Conservation (phyloP, 2,888 invertebrate species). For the Coenonympha glycerion region DNA sequence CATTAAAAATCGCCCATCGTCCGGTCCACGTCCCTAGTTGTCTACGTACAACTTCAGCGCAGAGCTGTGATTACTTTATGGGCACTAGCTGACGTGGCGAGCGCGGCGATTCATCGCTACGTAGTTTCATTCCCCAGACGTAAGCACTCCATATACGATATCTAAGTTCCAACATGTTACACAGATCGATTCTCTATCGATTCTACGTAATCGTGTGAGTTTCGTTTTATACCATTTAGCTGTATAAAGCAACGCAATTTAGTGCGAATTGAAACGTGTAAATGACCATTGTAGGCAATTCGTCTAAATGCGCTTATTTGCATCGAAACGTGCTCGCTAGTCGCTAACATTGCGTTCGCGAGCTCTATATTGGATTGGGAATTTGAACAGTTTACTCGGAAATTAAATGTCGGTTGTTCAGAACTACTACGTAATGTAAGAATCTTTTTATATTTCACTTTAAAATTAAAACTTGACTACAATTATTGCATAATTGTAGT, state of each 20-base stretch:
- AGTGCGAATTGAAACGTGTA: constrained; percentile 61
- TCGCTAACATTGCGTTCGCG: constrained; percentile 48
- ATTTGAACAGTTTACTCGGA: constrained; percentile 36
- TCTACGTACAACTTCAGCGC: constrained; percentile 33
- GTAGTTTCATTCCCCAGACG: constrained; percentile 47
- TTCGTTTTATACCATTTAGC: constrained; percentile 61
- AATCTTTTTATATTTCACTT: neutral
- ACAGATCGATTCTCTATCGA: constrained; percentile 36
- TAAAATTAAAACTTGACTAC: too few species aligned
- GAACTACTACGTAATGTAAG: neutral
- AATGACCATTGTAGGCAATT: constrained; percentile 63
- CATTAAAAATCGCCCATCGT: constrained; percentile 37
- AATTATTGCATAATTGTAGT: too few species aligned
- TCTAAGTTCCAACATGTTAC: constrained; percentile 44
- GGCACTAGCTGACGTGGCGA: constrained; percentile 9
- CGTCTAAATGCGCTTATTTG: constrained; percentile 65
- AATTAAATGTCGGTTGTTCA: neutral
- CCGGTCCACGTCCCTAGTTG: constrained; percentile 32
- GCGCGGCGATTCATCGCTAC: constrained; percentile 29
- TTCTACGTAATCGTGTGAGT: constrained; percentile 37
- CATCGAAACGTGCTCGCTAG: constrained; percentile 58
- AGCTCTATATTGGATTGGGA: constrained; percentile 41
- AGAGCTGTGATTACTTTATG: constrained; percentile 37
- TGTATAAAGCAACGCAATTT: constrained; percentile 55
- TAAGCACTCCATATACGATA: constrained; percentile 61